Percentiles rank a stretch among this genome's conserved stretches.
phyloP scores from a whole-genome alignment of 2,888 invertebrate genomes.

The Agrotis puta region DNA sequence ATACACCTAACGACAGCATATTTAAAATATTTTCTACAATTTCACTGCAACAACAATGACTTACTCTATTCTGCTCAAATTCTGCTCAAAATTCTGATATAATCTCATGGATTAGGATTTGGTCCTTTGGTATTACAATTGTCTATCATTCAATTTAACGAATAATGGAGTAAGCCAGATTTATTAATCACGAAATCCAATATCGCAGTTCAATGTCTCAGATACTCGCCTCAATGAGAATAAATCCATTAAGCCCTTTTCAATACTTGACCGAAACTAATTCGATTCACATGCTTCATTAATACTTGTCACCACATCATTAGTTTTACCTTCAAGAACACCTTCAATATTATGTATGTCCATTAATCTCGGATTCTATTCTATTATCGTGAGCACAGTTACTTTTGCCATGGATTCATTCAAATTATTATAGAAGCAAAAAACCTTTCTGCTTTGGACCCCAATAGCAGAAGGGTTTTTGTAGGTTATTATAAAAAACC shows the following conservation, averaged over 20 bases:
- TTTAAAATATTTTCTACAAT: no score
- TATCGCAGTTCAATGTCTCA: background rate
- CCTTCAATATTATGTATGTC: no score
- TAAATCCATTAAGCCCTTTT: conserved; percentile 6
- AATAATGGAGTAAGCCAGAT: background rate
- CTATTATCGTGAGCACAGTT: no score
- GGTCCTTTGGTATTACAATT: background rate
- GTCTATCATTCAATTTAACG: background rate
- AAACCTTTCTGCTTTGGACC: no score
- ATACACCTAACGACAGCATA: no score
- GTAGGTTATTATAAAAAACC: no score
- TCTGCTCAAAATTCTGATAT: background rate
- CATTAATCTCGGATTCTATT: no score
- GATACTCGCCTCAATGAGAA: conserved; percentile 7
- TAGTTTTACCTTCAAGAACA: conserved; percentile 2
- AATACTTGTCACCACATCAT: background rate
- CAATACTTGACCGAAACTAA: background rate
- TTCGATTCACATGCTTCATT: background rate
- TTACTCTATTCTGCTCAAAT: no score
- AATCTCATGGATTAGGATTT: background rate
- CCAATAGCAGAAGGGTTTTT: no score
- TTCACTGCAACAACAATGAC: no score
- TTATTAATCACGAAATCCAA: background rate
- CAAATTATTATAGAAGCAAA: no score
- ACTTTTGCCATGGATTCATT: no score